Evolutionary conservation across 2,888 invertebrate genomes (phyloP), one percentile per base, ranked within the genome.

Genomic region (Aplocera efformata): DNA sequence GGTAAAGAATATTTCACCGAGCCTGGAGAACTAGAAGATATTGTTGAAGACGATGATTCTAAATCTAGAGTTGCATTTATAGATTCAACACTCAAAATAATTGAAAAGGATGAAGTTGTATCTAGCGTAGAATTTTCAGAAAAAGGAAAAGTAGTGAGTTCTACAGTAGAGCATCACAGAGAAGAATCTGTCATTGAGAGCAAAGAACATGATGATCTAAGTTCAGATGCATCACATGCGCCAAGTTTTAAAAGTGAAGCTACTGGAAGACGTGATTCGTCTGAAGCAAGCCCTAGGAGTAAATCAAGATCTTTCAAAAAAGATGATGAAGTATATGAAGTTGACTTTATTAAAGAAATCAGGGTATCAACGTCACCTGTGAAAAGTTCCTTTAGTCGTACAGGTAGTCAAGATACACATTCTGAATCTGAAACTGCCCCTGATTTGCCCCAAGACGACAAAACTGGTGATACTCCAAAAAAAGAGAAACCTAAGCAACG

Each of bases 371-470:
- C 88, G 1, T 89, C 89, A 17, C 89, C 88, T 6, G 73, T 88
- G 1, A 88, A 86, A 42, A 85, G 84, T 53, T 72, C 84, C 3
- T 89, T 88, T 53, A 90, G 89, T 60, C 74, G 88, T 34, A 89
- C 88, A 33, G 89, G 89, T 33, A 90, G 90, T 63, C 89, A 89
- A 67, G 90, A 90, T 49, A 89, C 89, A 10, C 89, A 89, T 50
- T 90, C 90, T 1, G 90, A 90, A 58, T 90, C 90, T 4, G 90
- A 90, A 72, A 65, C 76, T 25, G 88, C 88, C 8, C 89, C 89
- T 10, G 90, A 89, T 51, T 66, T 88, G 41, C 88, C 89, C 22
- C 82, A 88, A 37, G 84, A 88, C 55, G 79, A 80, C 7, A 85
- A 69, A 58, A 71, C 72, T 31, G 70, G 70, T 30, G 83, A 85